Evolutionary conservation across 2,797 vertebrate genomes (phyloP), one percentile per base, ranked within the genome.

Genomic region (Neosilurus mollespiculum): DNA sequence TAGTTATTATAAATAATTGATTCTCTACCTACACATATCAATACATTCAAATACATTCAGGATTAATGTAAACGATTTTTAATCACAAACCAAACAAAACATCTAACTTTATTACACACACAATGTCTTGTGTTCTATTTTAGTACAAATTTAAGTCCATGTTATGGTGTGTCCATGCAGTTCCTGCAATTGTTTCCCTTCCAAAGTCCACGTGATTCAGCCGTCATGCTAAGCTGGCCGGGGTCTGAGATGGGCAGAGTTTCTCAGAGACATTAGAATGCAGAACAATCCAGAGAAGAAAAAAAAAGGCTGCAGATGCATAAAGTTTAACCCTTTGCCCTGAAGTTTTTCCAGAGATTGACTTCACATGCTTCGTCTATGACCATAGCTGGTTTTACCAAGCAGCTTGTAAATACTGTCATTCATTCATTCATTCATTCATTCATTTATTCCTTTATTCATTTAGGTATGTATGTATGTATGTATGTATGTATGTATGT

Each of bases 111-210:
- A 34, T 61, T 82, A 34, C 4, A 30, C 12, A 18, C 11, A 37
- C 20, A 43, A 22, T 24, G 26, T 34, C 1, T 30, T 11, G 16
- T 0, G 20, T 20, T 79, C 43, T 16, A 15, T 34, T 30, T 53
- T 24, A 9, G 49, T 3, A 10, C 2, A 80, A 34, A 16, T 30
- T 70, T 11, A 75, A 54, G 51, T 71, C 49, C 26, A 4, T 15
- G 15, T 54, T 54, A 5, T 16, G 24, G 61, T 11, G 37, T 51
- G 77, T 26, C 12, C 0, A 10, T 22, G 59, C 16, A 26, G 37
- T 72, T 81, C 80, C 72, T 59, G 73, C 20, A 30, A 61, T 78
- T 56, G 49, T 66, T 65, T 73, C 9, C 22, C 61, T 59, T 67
- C 53, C 30, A 72, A 73, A 81, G 70, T 61, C 11, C 49, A 65